Base-by-base conservation (phyloP, 2,113 vertebrate genomes). In the Spea multiplicata region DNA sequence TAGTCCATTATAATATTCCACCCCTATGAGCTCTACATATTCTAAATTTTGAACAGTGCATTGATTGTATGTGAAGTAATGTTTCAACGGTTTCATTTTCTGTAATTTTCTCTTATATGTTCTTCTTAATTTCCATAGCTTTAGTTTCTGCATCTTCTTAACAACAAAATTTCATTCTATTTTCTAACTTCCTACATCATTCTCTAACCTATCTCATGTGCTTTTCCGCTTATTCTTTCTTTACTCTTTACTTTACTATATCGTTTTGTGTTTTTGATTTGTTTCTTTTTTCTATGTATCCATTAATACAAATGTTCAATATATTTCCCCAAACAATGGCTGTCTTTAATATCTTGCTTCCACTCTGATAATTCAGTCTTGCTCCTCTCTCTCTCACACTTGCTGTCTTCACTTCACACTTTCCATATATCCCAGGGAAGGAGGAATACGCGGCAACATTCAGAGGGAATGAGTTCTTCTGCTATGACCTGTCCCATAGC, bases 401-500 rank as follows among this genome's bases (percentile, higher is more conserved):
- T 49, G 55, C 12, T 79, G 52, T 71, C 52, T 73, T 44, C 70
- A 66, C 77, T 46, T 49, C 55, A 17, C 45, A 17, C 47, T 30
- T 78, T 64, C 55, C 12, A 52, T 64, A 16, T 17, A 30, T 59
- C 66, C 74, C 83, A 98, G 96, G 94, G 83, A 95, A 95, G 85
- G 92, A 92, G 82, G 96, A 97, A 87, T 97, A 94, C 3, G 94
- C 96, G 88, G 97, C 95, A 69, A 98, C 96, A 44, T 97, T 96
- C 91, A 93, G 93, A 84, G 97, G 96, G 84, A 94, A 92, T 14
- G 96, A 98, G 86, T 98, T 95, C 90, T 98, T 98, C 94, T 97
- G 96, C 93, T 98, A 97, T 84, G 95, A 98, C 93, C 93, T 97
- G 81, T 97, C 96, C 0, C 94, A 94, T 88, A 96, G 91, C 76